These are phyloP conservation scores for Serrognathus titanus DNA, from an alignment of 2,888 invertebrate genomes.

Conservation along the genomic window DNA sequence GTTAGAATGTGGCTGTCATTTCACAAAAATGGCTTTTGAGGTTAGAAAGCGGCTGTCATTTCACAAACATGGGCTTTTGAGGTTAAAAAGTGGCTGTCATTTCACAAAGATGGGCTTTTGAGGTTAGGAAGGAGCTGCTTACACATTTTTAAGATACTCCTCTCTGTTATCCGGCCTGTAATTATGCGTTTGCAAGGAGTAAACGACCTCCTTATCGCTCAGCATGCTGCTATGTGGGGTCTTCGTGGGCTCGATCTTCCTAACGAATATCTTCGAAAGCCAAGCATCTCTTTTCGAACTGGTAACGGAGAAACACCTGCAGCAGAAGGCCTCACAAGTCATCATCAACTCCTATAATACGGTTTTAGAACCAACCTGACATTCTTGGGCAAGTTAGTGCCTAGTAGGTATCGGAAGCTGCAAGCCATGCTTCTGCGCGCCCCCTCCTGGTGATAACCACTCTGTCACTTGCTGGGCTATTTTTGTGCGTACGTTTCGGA, in stretches of 20 bases:
- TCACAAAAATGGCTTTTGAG: no score
- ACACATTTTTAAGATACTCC: slow-evolving; percentile 89
- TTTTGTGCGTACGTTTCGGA: no score
- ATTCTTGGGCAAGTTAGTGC: slow-evolving; percentile 33
- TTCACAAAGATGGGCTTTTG: no score
- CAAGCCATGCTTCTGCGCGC: slow-evolving; percentile 36
- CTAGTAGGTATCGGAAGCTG: slow-evolving; percentile 35
- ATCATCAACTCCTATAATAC: not conserved
- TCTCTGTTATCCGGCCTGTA: slow-evolving; percentile 85
- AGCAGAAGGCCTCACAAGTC: not conserved
- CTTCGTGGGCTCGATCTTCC: slow-evolving; percentile 90
- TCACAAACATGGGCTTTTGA: no score
- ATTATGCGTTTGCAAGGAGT: slow-evolving; percentile 93
- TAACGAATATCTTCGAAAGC: slow-evolving; percentile 83
- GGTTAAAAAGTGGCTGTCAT: no score
- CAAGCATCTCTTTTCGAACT: slow-evolving; percentile 66
- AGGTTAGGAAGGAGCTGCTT: slow-evolving; percentile 46
- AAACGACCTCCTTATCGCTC: slow-evolving; percentile 93
- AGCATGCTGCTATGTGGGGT: slow-evolving; percentile 96
- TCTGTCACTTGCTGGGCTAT: no score
- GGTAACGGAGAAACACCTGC: slow-evolving; percentile 43
- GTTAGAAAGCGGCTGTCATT: no score
- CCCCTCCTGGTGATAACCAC: not conserved
- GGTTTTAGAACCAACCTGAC: slow-evolving; percentile 32
- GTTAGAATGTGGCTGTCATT: no score